Evolutionary conservation across 30 jellyfish, hydroid and myxozoan species (phyloP), one percentile per base, ranked within the genome.

Genomic region (Turritopsis dohrnii): DNA sequence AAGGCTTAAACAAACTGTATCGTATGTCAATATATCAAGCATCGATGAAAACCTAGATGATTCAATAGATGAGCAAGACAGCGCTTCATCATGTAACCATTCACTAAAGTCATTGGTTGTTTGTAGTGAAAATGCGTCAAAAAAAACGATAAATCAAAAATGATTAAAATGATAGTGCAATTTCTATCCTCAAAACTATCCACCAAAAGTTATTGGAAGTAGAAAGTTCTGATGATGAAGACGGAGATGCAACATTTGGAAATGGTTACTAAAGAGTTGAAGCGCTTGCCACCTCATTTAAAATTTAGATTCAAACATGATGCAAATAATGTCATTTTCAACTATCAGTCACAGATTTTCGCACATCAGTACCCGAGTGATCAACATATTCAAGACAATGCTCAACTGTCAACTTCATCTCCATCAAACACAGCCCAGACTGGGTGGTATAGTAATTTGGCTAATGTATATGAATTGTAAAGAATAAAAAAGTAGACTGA

Each of bases 171-270:
- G n/a, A 54, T 54, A 54, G n/a, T n/a, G 72, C 18, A 54, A 54
- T 54, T 54, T 18, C 18, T 16, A 54, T 54, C 19, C 72, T 54
- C n/a, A 54, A 54, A 54, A 54, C 72, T 54, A 54, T 54, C 72
- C 72, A 54, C 72, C 72, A 54, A n/a, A 54, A 54, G 72, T 54
- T 54, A 54, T 16, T 54, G 18, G 72, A 54, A n/a, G 72, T 16
- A 16, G 72, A 54, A n/a, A n/a, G n/a, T 16, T 54, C 72, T 54
- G 72, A 54, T 54, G 72, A 54, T 54, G 72, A 54, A 18, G 72
- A 54, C n/a, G 72, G 72, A 54, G 72, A 54, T 54, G 72, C 72
- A 16, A 54, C 72, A 16, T 54, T 54, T 54, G 72, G 72, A 54
- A 54, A 54, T 54, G 72, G 72, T 54, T 54, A 54, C 72, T n/a